These are phyloP conservation scores for Lobophora halterata DNA, from an alignment of 2,888 invertebrate genomes.

Conservation along the genomic window DNA sequence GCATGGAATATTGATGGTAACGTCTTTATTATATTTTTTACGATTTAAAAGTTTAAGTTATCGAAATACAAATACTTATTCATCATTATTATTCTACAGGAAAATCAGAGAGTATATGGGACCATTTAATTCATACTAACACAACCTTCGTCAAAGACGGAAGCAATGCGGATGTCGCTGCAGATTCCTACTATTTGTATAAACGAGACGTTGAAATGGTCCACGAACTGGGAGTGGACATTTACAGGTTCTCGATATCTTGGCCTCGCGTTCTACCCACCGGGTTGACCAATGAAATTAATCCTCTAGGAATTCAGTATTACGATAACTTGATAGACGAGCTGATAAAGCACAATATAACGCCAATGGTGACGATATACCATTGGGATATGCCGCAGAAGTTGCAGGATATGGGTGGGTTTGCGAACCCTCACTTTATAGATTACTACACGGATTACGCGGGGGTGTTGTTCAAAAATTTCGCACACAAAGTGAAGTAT, in stretches of 20 bases:
- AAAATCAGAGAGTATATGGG: constrained; percentile 84
- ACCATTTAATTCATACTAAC: constrained; percentile 73
- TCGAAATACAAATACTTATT: neutral
- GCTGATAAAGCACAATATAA: constrained; percentile 83
- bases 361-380: constrained; percentile 86
- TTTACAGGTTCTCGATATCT: constrained; percentile 87
- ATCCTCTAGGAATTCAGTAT: constrained; percentile 85
- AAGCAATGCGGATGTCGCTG: constrained; percentile 83
- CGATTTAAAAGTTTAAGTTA: neutral
- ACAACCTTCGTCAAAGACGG: constrained; percentile 76
- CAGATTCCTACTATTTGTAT: constrained; percentile 85
- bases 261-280: constrained; percentile 89
- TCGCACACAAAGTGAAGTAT: constrained; percentile 83
- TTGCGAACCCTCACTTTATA: constrained; percentile 83
- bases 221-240: constrained; percentile 81
- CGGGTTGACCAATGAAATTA: constrained; percentile 84
- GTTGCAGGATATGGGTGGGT: constrained; percentile 84
- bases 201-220: constrained; percentile 83
- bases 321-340: constrained; percentile 89
- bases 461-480: constrained; percentile 80
- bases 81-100: constrained; percentile 60
- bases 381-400: constrained; percentile 87
- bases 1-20: constrained; percentile 77
- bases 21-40: constrained; percentile 1
- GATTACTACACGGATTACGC: constrained; percentile 84